A percentile compares a stretch with the other conserved stretches of the same genome.
phyloP scores from a whole-genome alignment of 2,888 invertebrate species.

The Anthophora plumipes region DNA sequence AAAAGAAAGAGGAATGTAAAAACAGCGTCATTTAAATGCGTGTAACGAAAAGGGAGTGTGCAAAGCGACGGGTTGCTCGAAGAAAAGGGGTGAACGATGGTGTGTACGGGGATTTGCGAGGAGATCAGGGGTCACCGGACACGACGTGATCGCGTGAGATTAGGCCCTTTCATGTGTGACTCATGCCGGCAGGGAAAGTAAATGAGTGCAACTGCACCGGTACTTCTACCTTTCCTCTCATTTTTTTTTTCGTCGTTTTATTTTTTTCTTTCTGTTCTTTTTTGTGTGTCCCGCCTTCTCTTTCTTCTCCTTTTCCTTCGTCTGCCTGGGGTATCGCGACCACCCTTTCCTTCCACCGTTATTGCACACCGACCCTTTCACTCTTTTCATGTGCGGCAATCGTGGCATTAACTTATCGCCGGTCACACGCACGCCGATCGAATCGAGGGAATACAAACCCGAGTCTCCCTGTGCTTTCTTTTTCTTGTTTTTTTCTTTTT shows the following conservation, averaged over 20 bases:
- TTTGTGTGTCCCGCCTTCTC: conserved; percentile 8
- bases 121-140: conserved; percentile 69
- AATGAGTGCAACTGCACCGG: conserved; percentile 74
- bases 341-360: conserved; percentile 7
- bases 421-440: conserved; percentile 52
- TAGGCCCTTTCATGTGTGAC: conserved; percentile 73
- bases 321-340: conserved; percentile 12
- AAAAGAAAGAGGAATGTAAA: conserved; percentile 32
- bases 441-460: conserved; percentile 22
- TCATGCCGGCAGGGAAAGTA: conserved; percentile 72
- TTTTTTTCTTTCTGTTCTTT: conserved; percentile 28
- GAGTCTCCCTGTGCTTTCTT: too few relatives aligned
- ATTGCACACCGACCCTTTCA: conserved; percentile 43
- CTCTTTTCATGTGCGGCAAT: conserved; percentile 52
- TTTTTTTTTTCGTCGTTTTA: too few relatives aligned
- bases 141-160: conserved; percentile 74
- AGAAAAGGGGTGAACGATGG: not conserved
- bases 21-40: conserved; percentile 71
- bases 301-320: conserved; percentile 43
- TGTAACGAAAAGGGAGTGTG: conserved; percentile 57
- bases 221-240: too few relatives aligned
- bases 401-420: conserved; percentile 57
- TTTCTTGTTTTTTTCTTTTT: too few relatives aligned
- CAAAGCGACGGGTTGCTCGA: not conserved
- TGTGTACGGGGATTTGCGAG: conserved; percentile 42